Base-by-base conservation (phyloP, 2,797 vertebrate genomes). In the Saguinus oedipus region DNA sequence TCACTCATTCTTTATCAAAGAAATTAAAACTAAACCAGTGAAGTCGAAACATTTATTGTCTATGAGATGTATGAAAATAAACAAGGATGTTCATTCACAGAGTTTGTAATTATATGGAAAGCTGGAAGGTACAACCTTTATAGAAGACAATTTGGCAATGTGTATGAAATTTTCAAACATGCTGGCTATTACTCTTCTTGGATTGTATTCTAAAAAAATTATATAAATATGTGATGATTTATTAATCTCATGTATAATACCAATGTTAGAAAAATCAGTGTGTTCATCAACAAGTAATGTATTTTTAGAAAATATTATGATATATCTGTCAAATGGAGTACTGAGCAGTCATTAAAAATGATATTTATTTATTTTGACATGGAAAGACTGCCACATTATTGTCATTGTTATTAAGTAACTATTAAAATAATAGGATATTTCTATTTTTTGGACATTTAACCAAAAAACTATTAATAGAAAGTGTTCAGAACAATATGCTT, bases 71-170 rank as follows among this genome's bases (percentile, higher is more conserved):
- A 33, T 30, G 33, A 93, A 85, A 74, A 27, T 72, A 46, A 80
- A 44, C 17, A 61, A 39, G 50, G 24, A 50, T 76, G 4, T 27
- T 94, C 44, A 75, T 26, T 53, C 1, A 22, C 30, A 55, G 48
- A 50, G 9, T 72, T 36, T 83, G 36, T 53, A 42, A 42, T 33
- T 42, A n/a, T 7, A 4, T 19, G 24, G 5, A 80, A 82, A 55
- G 53, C 33, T 48, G 70, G 81, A 57, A 20, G 0, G 0, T 19
- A 26, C 4, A 15, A 26, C 7, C 9, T 20, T 76, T 93, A 27
- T 6, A 17, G 46, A 97, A 92, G 79, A n/a, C 68, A 82, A 94
- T 84, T 4, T 39, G 57, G 61, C n/a, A 95, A 94, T 24, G 9
- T 50, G 4, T 26, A 89, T 44, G 53, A 97, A 8, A 83, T 72